phyloP scores from a whole-genome alignment of 2,797 vertebrate species.

The Esox masquinongy region DNA sequence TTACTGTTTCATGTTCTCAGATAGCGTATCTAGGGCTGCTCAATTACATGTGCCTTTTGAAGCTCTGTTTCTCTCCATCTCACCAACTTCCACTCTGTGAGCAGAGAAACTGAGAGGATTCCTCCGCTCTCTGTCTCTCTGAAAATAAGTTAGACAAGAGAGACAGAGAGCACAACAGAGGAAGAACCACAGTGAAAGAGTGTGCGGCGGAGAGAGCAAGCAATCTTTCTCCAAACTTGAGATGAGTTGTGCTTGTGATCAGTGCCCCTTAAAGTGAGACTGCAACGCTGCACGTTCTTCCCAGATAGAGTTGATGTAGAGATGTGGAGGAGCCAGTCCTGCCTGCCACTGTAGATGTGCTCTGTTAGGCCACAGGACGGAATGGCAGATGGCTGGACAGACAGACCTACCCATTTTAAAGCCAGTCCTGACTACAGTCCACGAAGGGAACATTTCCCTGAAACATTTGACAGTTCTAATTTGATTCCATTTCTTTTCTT shows the following conservation, averaged over 20 bases:
- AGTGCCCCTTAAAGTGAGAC: slow-evolving; percentile 69
- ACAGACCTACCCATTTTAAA: slow-evolving; percentile 34
- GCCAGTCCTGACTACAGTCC: slow-evolving; percentile 34
- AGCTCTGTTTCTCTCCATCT: slow-evolving; percentile 61
- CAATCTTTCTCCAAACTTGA: slow-evolving; percentile 59
- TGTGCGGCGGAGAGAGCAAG: slow-evolving; percentile 14
- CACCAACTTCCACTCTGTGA: slow-evolving; percentile 64
- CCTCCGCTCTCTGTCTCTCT: slow-evolving; percentile 57
- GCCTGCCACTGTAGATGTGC: slow-evolving; percentile 57
- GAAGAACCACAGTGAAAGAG: slow-evolving; percentile 5
- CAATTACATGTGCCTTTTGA: slow-evolving; percentile 74
- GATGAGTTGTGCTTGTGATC: slow-evolving; percentile 72
- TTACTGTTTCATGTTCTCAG: slow-evolving; percentile 76
- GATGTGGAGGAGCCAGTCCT: slow-evolving; percentile 66
- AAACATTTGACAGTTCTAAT: slow-evolving; percentile 4
- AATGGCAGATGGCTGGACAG: slow-evolving; percentile 24
- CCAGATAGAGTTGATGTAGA: slow-evolving; percentile 51
- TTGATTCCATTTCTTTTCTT: slow-evolving; percentile 15
- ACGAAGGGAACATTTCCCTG: not conserved
- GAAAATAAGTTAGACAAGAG: slow-evolving; percentile 30
- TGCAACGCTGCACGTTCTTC: slow-evolving; percentile 69
- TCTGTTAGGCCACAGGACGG: slow-evolving; percentile 58
- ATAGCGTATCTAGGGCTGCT: slow-evolving; percentile 74
- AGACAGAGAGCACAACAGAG: not conserved
- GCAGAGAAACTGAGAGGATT: slow-evolving; percentile 57